phyloP scores from a whole-genome alignment of 1,140 invertebrate species.

The Cotesia typhae region DNA sequence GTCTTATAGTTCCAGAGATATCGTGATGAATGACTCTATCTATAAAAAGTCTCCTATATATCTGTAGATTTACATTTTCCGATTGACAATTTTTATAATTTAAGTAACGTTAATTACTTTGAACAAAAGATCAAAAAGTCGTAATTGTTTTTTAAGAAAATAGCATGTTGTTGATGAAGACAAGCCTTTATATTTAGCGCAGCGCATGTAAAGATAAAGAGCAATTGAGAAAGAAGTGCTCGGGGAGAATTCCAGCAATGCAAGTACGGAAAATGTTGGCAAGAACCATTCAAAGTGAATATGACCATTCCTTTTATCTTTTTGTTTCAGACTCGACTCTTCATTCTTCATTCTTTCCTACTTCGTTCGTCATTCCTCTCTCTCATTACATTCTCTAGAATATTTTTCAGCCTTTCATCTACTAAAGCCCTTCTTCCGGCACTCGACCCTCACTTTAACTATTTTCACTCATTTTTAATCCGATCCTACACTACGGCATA shows the following conservation, averaged over 20 bases:
- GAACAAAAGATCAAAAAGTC: not conserved
- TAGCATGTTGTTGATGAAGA: too few relatives aligned
- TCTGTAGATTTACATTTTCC: too few relatives aligned
- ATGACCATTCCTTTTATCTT: constrained; percentile 40
- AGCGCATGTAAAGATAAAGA: not conserved
- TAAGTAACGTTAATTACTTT: not conserved
- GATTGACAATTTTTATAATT: too few relatives aligned
- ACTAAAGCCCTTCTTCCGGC: constrained; percentile 3
- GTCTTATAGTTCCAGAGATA: too few relatives aligned
- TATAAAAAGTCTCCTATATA: too few relatives aligned
- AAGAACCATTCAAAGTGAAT: constrained; percentile 44
- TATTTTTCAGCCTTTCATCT: not conserved
- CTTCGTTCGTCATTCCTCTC: not conserved
- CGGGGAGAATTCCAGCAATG: constrained; percentile 12
- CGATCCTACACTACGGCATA: constrained; percentile 1
- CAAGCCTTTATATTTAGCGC: too few relatives aligned
- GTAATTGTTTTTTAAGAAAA: not conserved
- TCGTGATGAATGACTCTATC: too few relatives aligned
- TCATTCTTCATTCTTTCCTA: not conserved
- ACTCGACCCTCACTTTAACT: constrained; percentile 25
- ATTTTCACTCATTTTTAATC: constrained; percentile 22
- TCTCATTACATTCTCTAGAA: not conserved
- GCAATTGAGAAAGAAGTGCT: not conserved
- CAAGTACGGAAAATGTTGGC: constrained; percentile 31
- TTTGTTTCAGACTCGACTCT: constrained; percentile 21